Percentiles rank a stretch among this genome's conserved stretches.
Evolutionary conservation across 1,140 invertebrate genomes (phyloP).

Genomic region (Araneus ventricosus): DNA sequence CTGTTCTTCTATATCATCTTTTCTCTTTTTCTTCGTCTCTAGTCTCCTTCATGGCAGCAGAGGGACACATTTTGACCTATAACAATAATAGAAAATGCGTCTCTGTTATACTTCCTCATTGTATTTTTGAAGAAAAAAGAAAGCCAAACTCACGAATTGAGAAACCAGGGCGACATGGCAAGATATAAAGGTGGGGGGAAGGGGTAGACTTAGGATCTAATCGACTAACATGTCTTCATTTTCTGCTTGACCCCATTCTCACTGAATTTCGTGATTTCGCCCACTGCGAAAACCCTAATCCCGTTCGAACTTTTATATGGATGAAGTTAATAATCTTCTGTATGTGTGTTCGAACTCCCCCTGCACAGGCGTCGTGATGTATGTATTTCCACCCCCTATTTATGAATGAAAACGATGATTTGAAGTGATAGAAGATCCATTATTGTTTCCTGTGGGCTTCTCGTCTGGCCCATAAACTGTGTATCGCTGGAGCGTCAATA

Average conservation of each 20-base stretch:
- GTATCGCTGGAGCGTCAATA: slow-evolving; percentile 51
- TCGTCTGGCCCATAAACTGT: slow-evolving; percentile 48
- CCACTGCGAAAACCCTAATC: slow-evolving; percentile 55
- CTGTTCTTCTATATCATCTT: not conserved
- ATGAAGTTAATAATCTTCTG: slow-evolving; percentile 65
- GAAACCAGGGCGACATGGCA: slow-evolving; percentile 55
- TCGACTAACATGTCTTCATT: slow-evolving; percentile 67
- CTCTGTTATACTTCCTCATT: slow-evolving; percentile 36
- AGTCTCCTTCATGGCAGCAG: not conserved
- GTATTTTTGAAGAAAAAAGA: slow-evolving; percentile 22
- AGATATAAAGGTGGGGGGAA: slow-evolving; percentile 1
- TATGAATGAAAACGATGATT: slow-evolving; percentile 73
- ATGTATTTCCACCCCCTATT: slow-evolving; percentile 60
- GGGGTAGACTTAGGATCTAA: slow-evolving; percentile 23
- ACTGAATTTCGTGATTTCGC: slow-evolving; percentile 71
- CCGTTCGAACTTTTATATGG: slow-evolving; percentile 40
- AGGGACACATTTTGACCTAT: slow-evolving; percentile 25
- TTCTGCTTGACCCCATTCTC: slow-evolving; percentile 64
- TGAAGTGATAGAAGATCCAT: slow-evolving; percentile 74
- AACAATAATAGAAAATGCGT: slow-evolving; percentile 18
- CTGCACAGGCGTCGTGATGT: slow-evolving; percentile 39
- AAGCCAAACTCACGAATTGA: slow-evolving; percentile 60
- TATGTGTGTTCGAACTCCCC: slow-evolving; percentile 9
- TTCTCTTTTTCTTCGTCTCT: not conserved
- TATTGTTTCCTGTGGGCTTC: slow-evolving; percentile 55